Evolutionary conservation across 1,140 invertebrate genomes (phyloP).

Genomic region (Halictus rubicundus): DNA sequence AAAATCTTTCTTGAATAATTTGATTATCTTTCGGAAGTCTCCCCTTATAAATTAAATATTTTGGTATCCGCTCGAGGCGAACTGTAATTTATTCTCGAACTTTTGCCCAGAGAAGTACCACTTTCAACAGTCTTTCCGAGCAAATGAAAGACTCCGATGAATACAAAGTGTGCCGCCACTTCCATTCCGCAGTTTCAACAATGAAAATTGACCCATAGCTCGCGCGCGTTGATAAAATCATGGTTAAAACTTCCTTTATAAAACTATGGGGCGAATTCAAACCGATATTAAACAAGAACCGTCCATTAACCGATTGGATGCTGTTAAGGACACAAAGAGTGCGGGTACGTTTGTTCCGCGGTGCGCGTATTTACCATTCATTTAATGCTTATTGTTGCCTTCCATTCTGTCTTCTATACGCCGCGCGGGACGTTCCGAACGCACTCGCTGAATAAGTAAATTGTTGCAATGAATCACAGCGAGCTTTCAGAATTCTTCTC

Average conservation of each 20-base stretch:
- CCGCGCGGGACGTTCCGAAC: neutral
- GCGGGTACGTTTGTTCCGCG: neutral
- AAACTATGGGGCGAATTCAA: neutral
- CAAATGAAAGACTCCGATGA: neutral
- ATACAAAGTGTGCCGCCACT: neutral
- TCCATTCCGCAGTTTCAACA: neutral
- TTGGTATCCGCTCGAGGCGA: neutral
- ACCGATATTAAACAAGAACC: conserved; percentile 12
- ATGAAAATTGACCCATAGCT: neutral
- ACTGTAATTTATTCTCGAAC: neutral
- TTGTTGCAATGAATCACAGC: no score
- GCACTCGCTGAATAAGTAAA: neutral
- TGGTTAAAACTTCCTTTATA: neutral
- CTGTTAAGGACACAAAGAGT: conserved; percentile 16
- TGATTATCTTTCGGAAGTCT: neutral
- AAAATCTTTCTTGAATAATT: neutral
- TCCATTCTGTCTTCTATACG: neutral
- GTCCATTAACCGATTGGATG: conserved; percentile 24
- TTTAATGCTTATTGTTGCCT: conserved; percentile 5
- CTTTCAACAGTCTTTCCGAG: neutral
- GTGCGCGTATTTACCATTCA: conserved; percentile 19
- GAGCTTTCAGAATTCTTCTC: no score
- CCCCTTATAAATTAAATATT: neutral
- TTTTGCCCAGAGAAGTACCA: neutral
- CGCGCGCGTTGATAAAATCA: neutral